Evolutionary conservation across 2,113 vertebrate species (phyloP).

Genomic region (Dermatemys mawii): DNA sequence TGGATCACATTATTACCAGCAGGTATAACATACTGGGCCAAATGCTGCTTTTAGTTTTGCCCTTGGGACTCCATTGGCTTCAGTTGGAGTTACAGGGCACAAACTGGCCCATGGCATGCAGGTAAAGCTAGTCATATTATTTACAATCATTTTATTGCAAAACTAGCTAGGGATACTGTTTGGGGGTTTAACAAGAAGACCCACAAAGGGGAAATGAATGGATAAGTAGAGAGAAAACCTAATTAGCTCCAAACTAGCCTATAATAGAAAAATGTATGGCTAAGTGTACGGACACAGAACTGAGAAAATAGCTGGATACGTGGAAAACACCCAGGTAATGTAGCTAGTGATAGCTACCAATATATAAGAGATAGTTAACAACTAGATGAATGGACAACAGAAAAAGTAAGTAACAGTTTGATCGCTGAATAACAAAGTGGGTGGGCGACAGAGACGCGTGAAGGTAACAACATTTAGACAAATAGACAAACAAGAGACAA

Average conservation of each 20-base stretch:
- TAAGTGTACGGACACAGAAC: background rate
- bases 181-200: background rate
- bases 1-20: background rate
- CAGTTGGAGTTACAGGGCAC: background rate
- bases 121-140: background rate
- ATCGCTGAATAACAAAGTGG: background rate
- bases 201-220: background rate
- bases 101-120: background rate
- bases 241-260: background rate
- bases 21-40: background rate
- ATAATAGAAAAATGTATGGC: background rate
- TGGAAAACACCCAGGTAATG: background rate
- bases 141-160: background rate
- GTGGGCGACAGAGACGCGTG: background rate
- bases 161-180: background rate
- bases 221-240: background rate
- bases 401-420: background rate
- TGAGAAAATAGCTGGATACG: accelerated
- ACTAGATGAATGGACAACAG: background rate
- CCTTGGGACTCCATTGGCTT: background rate
- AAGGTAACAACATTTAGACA: background rate
- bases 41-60: background rate
- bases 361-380: background rate
- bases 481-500: background rate
- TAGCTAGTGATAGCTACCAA: background rate